Percentiles rank a stretch among this genome's conserved stretches.
phyloP scores from a whole-genome alignment of 2,113 vertebrate species.

The Siniperca chuatsi region DNA sequence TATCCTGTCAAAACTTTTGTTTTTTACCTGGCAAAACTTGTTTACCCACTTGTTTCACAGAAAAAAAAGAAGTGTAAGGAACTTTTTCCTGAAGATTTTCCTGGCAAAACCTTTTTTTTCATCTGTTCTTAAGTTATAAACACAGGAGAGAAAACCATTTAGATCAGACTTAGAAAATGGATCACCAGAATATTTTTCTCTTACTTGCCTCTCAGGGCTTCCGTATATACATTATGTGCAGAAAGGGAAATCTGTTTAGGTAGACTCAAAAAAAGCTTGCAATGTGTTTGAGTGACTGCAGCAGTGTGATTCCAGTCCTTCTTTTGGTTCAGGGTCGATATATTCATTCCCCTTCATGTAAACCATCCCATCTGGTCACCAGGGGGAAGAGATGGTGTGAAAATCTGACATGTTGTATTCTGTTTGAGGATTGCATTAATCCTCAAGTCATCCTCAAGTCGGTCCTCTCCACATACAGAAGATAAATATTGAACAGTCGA shows the following conservation, averaged over 20 bases:
- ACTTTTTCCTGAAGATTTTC: too few species aligned
- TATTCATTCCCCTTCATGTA: slow-evolving; percentile 46
- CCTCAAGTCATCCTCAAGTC: slow-evolving; percentile 60
- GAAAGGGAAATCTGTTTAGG: not conserved
- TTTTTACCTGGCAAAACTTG: too few species aligned
- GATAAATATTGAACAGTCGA: slow-evolving; percentile 66
- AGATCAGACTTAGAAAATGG: too few species aligned
- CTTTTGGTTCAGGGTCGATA: slow-evolving; percentile 26
- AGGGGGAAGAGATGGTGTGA: slow-evolving; percentile 45
- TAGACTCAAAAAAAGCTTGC: not conserved
- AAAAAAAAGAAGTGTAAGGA: too few species aligned
- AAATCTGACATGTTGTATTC: slow-evolving; percentile 75
- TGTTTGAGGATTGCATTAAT: slow-evolving; percentile 74
- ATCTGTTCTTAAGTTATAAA: too few species aligned
- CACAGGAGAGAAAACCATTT: too few species aligned
- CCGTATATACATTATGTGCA: not conserved
- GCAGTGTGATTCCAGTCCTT: slow-evolving; percentile 1
- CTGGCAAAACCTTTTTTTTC: too few species aligned
- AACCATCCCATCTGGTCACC: slow-evolving; percentile 52
- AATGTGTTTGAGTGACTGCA: slow-evolving; percentile 9
- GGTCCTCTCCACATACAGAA: slow-evolving; percentile 44
- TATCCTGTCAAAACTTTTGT: too few species aligned
- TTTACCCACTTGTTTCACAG: too few species aligned
- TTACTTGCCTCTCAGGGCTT: not conserved
- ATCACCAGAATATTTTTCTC: not conserved